These are phyloP conservation scores for Blastobasis lacticolella DNA, from an alignment of 2,888 invertebrate species.

Conservation along the genomic window DNA sequence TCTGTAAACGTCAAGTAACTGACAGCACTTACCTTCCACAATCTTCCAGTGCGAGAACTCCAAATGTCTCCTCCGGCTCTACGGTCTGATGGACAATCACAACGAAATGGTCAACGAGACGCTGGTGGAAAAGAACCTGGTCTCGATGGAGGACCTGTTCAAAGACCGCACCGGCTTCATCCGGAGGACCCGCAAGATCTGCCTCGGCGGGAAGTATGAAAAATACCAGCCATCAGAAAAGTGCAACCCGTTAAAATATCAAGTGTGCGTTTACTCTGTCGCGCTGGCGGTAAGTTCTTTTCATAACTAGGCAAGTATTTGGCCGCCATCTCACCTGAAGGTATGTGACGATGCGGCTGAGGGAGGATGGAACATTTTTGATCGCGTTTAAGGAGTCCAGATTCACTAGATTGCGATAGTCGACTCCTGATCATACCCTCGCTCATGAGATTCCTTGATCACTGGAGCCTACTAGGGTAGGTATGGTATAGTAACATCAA, in stretches of 20 bases:
- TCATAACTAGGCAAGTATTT: not conserved
- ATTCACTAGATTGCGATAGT: too few species aligned
- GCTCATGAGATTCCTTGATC: too few species aligned
- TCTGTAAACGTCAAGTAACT: too few species aligned
- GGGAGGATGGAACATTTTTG: not conserved
- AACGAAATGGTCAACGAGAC: not conserved
- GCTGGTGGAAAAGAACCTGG: not conserved
- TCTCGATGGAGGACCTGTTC: not conserved
- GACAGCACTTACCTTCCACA: too few species aligned
- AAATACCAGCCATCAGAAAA: not conserved
- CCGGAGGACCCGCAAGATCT: not conserved
- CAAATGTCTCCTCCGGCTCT: not conserved
- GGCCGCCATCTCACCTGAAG: not conserved
- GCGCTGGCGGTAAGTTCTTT: constrained; percentile 4
- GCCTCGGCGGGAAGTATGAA: not conserved
- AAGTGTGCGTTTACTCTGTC: constrained; percentile 2
- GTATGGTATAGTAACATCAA: too few species aligned
- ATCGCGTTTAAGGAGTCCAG: not conserved
- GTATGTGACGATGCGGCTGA: not conserved
- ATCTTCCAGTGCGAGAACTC: not conserved
- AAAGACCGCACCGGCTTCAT: not conserved
- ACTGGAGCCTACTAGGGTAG: too few species aligned
- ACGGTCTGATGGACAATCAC: not conserved
- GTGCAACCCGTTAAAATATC: not conserved
- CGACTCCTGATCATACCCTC: too few species aligned